Conservation (phyloP, 1,140 invertebrate genomes). For the Cotesia vestalis region DNA sequence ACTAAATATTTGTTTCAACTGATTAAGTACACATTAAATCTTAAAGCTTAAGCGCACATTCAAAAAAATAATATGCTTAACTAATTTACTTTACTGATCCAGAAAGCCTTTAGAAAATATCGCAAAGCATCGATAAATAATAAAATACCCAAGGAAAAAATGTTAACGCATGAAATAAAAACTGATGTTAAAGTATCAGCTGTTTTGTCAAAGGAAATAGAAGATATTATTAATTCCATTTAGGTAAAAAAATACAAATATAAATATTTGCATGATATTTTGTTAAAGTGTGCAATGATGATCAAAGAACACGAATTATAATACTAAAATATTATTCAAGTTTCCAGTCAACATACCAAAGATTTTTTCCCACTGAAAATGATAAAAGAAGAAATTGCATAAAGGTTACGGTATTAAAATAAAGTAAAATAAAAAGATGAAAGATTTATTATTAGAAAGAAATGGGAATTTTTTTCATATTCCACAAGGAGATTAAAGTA, state of each 20-base stretch:
- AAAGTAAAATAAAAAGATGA: slow-evolving; percentile 11
- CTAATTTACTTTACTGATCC: neutral
- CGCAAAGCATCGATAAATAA: neutral
- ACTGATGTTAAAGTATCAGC: neutral
- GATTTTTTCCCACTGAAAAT: no score
- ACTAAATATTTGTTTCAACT: no score
- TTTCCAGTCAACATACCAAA: no score
- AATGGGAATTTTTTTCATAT: slow-evolving; percentile 26
- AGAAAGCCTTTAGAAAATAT: slow-evolving; percentile 5
- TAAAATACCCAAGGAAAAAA: neutral
- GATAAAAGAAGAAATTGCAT: slow-evolving; percentile 48
- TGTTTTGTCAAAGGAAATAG: neutral
- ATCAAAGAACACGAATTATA: no score
- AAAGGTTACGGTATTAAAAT: slow-evolving; percentile 25
- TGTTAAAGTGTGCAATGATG: no score
- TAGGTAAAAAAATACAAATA: neutral
- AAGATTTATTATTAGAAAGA: slow-evolving; percentile 27
- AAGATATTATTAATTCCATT: neutral
- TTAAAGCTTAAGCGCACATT: no score
- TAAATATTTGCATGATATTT: no score
- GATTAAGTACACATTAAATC: no score
- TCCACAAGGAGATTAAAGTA: slow-evolving; percentile 29
- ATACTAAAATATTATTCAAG: no score
- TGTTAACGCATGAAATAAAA: neutral
- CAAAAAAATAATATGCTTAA: neutral